Conservation (phyloP, 2,888 invertebrate genomes). For the Serrognathus titanus region DNA sequence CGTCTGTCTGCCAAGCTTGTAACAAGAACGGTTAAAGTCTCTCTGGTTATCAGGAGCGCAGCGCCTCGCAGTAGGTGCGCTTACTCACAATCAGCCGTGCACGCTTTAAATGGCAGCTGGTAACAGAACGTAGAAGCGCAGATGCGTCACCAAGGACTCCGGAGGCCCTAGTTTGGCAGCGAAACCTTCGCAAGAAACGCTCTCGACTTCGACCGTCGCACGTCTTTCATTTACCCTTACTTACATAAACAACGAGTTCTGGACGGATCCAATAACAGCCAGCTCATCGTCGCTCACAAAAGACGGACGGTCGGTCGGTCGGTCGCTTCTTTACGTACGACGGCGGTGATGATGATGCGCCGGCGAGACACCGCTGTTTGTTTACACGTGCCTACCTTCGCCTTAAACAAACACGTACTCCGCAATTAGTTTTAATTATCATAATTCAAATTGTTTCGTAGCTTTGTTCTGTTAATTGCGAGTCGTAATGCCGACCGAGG, state of each 20-base stretch:
- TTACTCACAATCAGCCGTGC: constrained; percentile 3
- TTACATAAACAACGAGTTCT: constrained; percentile 1
- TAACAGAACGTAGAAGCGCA: constrained; percentile 5
- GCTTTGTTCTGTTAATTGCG: too few relatives aligned
- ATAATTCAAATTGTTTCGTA: too few relatives aligned
- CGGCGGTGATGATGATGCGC: too few relatives aligned
- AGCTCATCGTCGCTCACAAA: too few relatives aligned
- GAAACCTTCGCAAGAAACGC: constrained; percentile 4
- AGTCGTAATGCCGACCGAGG: too few relatives aligned
- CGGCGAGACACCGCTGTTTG: not conserved
- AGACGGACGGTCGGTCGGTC: too few relatives aligned
- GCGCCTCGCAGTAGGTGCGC: constrained; percentile 20
- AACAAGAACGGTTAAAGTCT: constrained; percentile 32
- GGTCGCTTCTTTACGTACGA: too few relatives aligned
- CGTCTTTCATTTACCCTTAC: constrained; percentile 8
- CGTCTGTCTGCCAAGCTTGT: too few relatives aligned
- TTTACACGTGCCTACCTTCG: not conserved
- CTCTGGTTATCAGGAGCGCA: constrained; percentile 38
- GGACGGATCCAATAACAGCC: not conserved
- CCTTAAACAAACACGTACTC: too few relatives aligned
- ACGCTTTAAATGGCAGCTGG: constrained; percentile 7
- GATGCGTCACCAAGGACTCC: constrained; percentile 4
- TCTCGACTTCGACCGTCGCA: constrained; percentile 1
- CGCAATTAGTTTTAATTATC: too few relatives aligned
- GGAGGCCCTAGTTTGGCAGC: constrained; percentile 6